A percentile compares a stretch with the other conserved stretches of the same genome.
Conservation (phyloP, 2,113 vertebrate species). For the Sinocyclocheilus maitianheensis region DNA sequence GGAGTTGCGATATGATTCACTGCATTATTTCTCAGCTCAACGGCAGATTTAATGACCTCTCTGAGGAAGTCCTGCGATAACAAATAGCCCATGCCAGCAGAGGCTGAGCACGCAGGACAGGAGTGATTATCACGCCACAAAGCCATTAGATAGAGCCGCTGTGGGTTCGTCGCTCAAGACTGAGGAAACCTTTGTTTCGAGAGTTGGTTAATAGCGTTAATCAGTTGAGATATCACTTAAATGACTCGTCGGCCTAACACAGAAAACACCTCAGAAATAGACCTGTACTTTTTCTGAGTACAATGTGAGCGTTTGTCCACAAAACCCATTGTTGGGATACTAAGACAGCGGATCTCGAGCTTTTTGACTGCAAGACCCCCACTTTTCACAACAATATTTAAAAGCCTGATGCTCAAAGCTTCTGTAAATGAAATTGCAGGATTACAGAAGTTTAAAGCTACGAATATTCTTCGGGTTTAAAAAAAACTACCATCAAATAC, state of each 20-base stretch:
- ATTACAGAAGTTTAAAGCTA: background rate
- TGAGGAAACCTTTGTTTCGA: background rate
- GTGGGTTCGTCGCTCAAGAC: background rate
- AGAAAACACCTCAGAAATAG: background rate
- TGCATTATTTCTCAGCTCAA: constrained; percentile 69
- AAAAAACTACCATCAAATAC: too few species aligned
- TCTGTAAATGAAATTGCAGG: background rate
- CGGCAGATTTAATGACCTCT: constrained; percentile 73
- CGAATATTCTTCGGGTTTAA: background rate
- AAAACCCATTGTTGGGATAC: background rate
- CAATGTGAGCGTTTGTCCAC: background rate
- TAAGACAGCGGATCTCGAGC: background rate
- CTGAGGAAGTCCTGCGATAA: constrained; percentile 66
- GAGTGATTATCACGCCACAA: constrained; percentile 63
- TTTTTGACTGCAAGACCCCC: background rate
- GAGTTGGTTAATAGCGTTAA: constrained; percentile 32
- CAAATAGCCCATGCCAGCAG: constrained; percentile 61
- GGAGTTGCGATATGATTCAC: constrained; percentile 70
- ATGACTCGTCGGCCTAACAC: background rate
- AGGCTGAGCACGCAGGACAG: constrained; percentile 54
- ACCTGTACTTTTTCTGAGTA: background rate
- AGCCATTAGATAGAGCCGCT: constrained; percentile 20
- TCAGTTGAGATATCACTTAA: constrained; percentile 12
- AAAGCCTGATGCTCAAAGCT: background rate
- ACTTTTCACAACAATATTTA: background rate